Conservation (phyloP, 2,113 vertebrate genomes). For the Abramis brama region DNA sequence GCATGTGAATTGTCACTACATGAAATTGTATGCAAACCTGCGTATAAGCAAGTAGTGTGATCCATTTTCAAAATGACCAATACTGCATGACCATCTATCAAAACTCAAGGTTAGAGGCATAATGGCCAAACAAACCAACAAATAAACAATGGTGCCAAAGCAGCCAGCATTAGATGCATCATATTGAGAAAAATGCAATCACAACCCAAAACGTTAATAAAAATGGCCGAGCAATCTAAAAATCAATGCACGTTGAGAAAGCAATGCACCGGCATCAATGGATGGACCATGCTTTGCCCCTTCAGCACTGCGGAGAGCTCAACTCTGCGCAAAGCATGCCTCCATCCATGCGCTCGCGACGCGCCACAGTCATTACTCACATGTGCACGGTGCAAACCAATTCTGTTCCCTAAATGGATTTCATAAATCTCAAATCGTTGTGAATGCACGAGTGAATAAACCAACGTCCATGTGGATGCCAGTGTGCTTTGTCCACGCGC, state of each 20-base stretch:
- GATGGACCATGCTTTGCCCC: slow-evolving; percentile 39
- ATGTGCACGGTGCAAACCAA: slow-evolving; percentile 26
- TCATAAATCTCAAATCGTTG: slow-evolving; percentile 42
- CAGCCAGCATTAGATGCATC: not conserved
- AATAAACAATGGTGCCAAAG: not conserved
- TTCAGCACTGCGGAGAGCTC: slow-evolving; percentile 50
- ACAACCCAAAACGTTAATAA: slow-evolving; percentile 1
- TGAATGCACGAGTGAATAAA: slow-evolving; percentile 30
- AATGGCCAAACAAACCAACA: not conserved
- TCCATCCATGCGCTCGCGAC: slow-evolving; percentile 33
- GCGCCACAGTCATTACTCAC: slow-evolving; percentile 19
- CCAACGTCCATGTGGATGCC: slow-evolving; percentile 50
- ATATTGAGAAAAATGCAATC: not conserved
- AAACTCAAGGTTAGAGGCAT: not conserved
- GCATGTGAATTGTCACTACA: not conserved
- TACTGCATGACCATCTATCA: not conserved
- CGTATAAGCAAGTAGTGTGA: not conserved
- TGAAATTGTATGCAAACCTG: not conserved
- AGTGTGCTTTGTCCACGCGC: slow-evolving; percentile 53
- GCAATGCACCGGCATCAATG: slow-evolving; percentile 27
- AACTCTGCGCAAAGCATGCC: slow-evolving; percentile 40
- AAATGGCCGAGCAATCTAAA: slow-evolving; percentile 34
- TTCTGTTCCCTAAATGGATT: slow-evolving; percentile 22
- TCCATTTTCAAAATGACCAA: not conserved
- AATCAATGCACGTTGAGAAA: slow-evolving; percentile 38